Percentiles rank a stretch among this genome's conserved stretches.
phyloP scores from a whole-genome alignment of 2,888 invertebrate species.

The Andrena hattorfiana region DNA sequence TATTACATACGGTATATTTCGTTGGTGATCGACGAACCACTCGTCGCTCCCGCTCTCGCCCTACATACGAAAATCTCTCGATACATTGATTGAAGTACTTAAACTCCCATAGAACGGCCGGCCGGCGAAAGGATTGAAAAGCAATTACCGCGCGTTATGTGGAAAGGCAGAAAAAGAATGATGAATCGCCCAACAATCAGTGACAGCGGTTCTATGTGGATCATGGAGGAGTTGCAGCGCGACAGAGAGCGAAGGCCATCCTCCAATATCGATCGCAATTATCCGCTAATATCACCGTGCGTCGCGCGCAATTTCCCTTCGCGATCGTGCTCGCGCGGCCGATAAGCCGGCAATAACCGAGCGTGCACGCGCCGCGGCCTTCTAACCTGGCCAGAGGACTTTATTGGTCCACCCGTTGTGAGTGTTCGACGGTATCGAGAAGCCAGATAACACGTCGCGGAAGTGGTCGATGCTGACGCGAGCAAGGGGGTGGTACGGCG shows the following conservation, averaged over 20 bases:
- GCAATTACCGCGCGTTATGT: slow-evolving; percentile 18
- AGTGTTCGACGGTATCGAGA: slow-evolving; percentile 61
- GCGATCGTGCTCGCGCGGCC: neutral
- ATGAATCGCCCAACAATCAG: slow-evolving; percentile 31
- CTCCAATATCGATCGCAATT: slow-evolving; percentile 53
- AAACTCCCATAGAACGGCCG: neutral
- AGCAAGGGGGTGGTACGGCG: slow-evolving; percentile 43
- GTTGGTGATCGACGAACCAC: too few species aligned
- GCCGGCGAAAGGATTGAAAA: slow-evolving; percentile 13
- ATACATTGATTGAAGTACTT: too few species aligned
- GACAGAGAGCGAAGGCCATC: slow-evolving; percentile 7
- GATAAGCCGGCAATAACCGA: slow-evolving; percentile 41
- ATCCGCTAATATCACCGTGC: slow-evolving; percentile 33
- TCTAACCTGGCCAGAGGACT: slow-evolving; percentile 48
- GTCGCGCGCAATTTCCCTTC: slow-evolving; percentile 21
- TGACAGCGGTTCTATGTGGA: slow-evolving; percentile 3
- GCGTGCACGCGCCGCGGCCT: slow-evolving; percentile 18
- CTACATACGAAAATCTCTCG: too few species aligned
- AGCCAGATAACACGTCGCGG: slow-evolving; percentile 57
- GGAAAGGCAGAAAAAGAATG: neutral
- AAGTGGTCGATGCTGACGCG: slow-evolving; percentile 53
- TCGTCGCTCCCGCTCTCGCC: too few species aligned
- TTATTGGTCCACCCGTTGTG: slow-evolving; percentile 54
- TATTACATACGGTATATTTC: too few species aligned
- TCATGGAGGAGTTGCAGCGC: slow-evolving; percentile 22